Percentiles rank a stretch among this genome's conserved stretches.
phyloP scores from a whole-genome alignment of 2,888 invertebrate genomes.

The Chaitophorus viminalis region DNA sequence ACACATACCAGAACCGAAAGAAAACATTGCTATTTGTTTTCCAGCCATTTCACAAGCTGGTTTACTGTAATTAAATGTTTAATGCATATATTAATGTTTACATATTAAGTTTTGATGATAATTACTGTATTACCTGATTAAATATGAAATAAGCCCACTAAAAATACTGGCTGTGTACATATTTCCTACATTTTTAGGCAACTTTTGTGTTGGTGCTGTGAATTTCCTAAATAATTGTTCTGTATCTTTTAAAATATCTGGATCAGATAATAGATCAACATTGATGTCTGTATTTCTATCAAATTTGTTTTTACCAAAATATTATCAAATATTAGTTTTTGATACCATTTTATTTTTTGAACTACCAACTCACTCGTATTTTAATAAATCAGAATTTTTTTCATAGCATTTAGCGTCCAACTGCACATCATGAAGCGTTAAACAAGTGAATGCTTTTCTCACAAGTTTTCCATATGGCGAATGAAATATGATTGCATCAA shows the following conservation, averaged over 20 bases:
- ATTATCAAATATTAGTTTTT: not conserved
- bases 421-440: constrained; percentile 80
- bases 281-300: constrained; percentile 14
- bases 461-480: constrained; percentile 97
- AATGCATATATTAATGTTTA: not conserved
- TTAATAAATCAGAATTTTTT: not conserved
- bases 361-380: constrained; percentile 27
- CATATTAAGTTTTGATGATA: too few relatives aligned
- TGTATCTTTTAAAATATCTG: constrained; percentile 70
- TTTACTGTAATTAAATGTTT: constrained; percentile 69
- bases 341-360: not conserved
- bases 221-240: constrained; percentile 75
- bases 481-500: constrained; percentile 90
- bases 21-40: constrained; percentile 87
- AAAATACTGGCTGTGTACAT: constrained; percentile 99
- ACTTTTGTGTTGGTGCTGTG: constrained; percentile 84
- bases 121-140: constrained; percentile 69
- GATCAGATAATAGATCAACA: not conserved
- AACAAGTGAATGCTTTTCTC: constrained; percentile 93
- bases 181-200: constrained; percentile 94
- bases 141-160: constrained; percentile 87
- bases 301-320: not conserved
- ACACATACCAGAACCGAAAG: constrained; percentile 96
- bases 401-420: constrained; percentile 68
- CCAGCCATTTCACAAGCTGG: constrained; percentile 77